These are phyloP conservation scores for Drosophila dives DNA, from an alignment of 2,888 invertebrate genomes.

Conservation along the genomic window DNA sequence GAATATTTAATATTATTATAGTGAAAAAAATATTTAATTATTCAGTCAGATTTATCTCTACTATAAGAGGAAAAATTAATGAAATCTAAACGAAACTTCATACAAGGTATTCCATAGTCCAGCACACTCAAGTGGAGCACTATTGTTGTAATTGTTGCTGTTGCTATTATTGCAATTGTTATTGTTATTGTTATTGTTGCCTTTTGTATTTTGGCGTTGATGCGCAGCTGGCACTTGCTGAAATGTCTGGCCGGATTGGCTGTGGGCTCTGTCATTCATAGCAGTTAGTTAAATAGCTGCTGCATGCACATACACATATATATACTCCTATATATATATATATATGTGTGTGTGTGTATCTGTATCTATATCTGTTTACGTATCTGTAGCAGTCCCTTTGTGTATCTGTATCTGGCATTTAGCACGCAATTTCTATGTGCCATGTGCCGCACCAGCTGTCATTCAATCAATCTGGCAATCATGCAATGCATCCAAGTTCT, in stretches of 20 bases:
- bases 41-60: neutral
- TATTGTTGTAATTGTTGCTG: conserved; percentile 20
- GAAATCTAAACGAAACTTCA: neutral
- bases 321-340: conserved; percentile 3
- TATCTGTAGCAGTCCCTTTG: conserved; percentile 31
- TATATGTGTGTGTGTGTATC: conserved; percentile 6
- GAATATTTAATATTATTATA: neutral
- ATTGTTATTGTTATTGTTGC: conserved; percentile 16
- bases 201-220: conserved; percentile 79
- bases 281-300: conserved; percentile 71
- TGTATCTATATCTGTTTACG: conserved; percentile 1
- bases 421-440: conserved; percentile 68
- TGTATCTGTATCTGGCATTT: conserved; percentile 58
- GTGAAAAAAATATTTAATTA: neutral
- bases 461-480: conserved; percentile 74
- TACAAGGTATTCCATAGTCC: conserved; percentile 25
- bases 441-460: conserved; percentile 51
- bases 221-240: conserved; percentile 79
- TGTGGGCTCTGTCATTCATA: conserved; percentile 71
- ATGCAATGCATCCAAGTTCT: conserved; percentile 51
- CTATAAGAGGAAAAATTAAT: neutral
- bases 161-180: conserved; percentile 21
- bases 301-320: conserved; percentile 18
- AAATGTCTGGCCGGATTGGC: conserved; percentile 71
- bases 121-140: conserved; percentile 1